A percentile compares a stretch with the other conserved stretches of the same genome.
phyloP scores from a whole-genome alignment of 2,888 invertebrate species.

The Ametastegia equiseti region DNA sequence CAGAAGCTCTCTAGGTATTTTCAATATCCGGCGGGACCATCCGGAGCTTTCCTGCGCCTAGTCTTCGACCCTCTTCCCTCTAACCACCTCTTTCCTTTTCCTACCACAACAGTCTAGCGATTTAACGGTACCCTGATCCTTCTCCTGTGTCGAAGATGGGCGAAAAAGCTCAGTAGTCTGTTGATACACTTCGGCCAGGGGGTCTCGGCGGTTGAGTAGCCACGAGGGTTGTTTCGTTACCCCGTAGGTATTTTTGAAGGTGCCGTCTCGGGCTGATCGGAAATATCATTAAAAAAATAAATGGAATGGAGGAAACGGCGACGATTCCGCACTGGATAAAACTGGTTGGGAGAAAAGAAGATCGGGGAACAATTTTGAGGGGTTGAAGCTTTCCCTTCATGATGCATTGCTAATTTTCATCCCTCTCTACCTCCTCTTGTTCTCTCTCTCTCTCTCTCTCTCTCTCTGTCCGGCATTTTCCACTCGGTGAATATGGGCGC shows the following conservation, averaged over 20 bases:
- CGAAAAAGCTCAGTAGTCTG: neutral
- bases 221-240: neutral
- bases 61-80: conserved; percentile 24
- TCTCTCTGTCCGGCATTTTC: conserved; percentile 40
- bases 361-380: neutral
- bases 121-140: conserved; percentile 13
- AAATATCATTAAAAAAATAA: neutral
- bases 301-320: too few relatives aligned
- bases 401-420: conserved; percentile 32
- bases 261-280: neutral
- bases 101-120: neutral
- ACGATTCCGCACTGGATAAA: neutral
- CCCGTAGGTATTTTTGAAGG: neutral
- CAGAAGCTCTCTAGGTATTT: conserved; percentile 68
- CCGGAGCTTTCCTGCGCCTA: conserved; percentile 56
- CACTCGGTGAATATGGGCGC: conserved; percentile 4
- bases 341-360: neutral
- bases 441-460: conserved; percentile 11
- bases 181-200: conserved; percentile 5
- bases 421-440: neutral
- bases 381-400: neutral
- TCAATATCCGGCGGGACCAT: conserved; percentile 69
- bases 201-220: too few relatives aligned
- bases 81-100: neutral
- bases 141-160: neutral